These are phyloP conservation scores for Bhutanitis thaidina DNA, from an alignment of 2,888 invertebrate genomes.

Conservation along the genomic window DNA sequence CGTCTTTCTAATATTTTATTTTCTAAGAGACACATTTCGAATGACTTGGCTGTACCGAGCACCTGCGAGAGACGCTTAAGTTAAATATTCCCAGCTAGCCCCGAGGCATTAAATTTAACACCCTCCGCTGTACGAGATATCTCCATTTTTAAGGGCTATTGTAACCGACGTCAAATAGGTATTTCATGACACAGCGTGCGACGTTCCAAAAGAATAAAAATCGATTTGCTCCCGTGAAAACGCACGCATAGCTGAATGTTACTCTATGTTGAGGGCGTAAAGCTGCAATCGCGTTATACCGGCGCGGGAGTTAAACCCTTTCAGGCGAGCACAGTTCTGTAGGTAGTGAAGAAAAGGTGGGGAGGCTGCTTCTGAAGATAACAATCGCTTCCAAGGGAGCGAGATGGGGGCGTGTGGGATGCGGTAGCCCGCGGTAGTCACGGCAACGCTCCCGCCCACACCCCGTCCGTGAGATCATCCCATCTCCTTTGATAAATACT, in stretches of 20 bases:
- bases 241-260: conserved; percentile 20
- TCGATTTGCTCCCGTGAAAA: conserved; percentile 42
- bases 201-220: conserved; percentile 27
- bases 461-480: conserved; percentile 65
- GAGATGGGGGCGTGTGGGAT: conserved; percentile 64
- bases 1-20: too few species aligned
- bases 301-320: conserved; percentile 58
- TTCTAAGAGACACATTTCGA: too few species aligned
- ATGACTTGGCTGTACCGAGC: background rate
- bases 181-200: conserved; percentile 16
- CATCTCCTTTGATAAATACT: conserved; percentile 54
- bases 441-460: conserved; percentile 66
- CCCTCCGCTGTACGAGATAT: conserved; percentile 24
- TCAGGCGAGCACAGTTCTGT: conserved; percentile 54
- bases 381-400: conserved; percentile 63
- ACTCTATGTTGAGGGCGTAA: conserved; percentile 33
- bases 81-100: conserved; percentile 6
- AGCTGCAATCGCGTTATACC: conserved; percentile 35
- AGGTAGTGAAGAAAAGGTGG: conserved; percentile 61
- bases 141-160: conserved; percentile 29
- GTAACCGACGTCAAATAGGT: conserved; percentile 22
- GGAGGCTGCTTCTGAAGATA: conserved; percentile 68
- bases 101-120: conserved; percentile 27
- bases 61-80: background rate
- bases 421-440: conserved; percentile 59